Conservation (phyloP, 2,888 invertebrate genomes). For the Lasioglossum zephyrum region DNA sequence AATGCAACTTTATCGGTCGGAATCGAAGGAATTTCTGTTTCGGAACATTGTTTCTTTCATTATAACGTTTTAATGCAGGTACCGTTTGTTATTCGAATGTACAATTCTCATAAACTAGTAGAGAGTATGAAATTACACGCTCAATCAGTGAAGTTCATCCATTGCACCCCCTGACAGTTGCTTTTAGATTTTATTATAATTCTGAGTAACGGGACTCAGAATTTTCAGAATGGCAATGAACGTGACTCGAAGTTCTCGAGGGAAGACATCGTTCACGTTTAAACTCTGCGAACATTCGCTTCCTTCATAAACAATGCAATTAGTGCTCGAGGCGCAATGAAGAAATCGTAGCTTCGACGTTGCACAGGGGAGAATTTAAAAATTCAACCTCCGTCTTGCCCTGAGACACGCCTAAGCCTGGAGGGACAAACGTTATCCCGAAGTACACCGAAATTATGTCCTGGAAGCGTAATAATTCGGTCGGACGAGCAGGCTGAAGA, state of each 20-base stretch:
- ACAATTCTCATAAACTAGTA: background rate
- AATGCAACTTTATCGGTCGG: slow-evolving; percentile 20
- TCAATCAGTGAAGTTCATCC: background rate
- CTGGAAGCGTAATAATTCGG: slow-evolving; percentile 71
- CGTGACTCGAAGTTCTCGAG: background rate
- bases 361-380: background rate
- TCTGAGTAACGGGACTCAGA: background rate
- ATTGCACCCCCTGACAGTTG: background rate
- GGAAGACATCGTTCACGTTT: background rate
- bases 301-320: background rate
- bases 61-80: background rate
- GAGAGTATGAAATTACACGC: background rate
- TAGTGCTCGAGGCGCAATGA: background rate
- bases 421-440: slow-evolving; percentile 43
- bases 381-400: slow-evolving; percentile 3
- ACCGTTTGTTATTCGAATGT: background rate
- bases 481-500: slow-evolving; percentile 61
- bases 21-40: slow-evolving; percentile 19
- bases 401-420: slow-evolving; percentile 10
- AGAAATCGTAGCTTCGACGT: background rate
- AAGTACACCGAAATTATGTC: slow-evolving; percentile 60
- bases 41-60: background rate
- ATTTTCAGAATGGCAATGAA: background rate
- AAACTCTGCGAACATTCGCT: background rate
- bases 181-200: background rate